Base-by-base conservation (phyloP, 2,888 invertebrate genomes). In the Dinocampus coccinellae region DNA sequence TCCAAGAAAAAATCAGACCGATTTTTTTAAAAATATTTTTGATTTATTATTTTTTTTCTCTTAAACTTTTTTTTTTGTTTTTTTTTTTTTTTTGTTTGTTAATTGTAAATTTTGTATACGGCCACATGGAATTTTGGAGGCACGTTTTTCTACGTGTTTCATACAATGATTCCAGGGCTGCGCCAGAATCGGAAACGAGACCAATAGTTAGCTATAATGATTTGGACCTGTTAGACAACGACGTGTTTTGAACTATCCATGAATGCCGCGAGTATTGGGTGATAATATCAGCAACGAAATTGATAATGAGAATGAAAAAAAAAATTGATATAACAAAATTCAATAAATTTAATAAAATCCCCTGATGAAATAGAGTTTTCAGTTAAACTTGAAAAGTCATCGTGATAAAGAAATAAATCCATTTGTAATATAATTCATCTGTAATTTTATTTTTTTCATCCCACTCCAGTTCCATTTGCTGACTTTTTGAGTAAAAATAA, bases 151-250 rank as follows among this genome's bases (percentile, higher is more conserved):
- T 70, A 75, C 74, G 73, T 73, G 73, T 75, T 75, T 64, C 68
- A 73, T 67, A 73, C 64, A 79, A 77, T 81, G 76, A 81, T 84
- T 83, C 77, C 86, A 87, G 87, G 83, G 84, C 80, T 80, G 85
- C 84, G 79, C 84, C 86, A 75, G 86, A 85, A 72, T 81, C 86
- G 74, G 79, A 81, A 72, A 81, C 92, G 88, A 92, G 96, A 89
- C 92, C 93, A 88, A 91, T 95, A 88, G 91, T 96, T 89, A 94
- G 93, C 88, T 96, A 96, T 92, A 93, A 94, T 90, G 96, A 96
- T 91, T 92, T 96, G 90, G 96, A 96, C 91, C 94, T 94, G 88
- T 94, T 94, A 89, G 94, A 94, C 88, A 91, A 91, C 87, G 94
- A 95, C 88, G 91, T 93, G 88, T 93, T 94, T 89, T 93, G 90